These are phyloP conservation scores for Myotis pilosus DNA, from an alignment of 2,797 vertebrate species.

Conservation along the genomic window DNA sequence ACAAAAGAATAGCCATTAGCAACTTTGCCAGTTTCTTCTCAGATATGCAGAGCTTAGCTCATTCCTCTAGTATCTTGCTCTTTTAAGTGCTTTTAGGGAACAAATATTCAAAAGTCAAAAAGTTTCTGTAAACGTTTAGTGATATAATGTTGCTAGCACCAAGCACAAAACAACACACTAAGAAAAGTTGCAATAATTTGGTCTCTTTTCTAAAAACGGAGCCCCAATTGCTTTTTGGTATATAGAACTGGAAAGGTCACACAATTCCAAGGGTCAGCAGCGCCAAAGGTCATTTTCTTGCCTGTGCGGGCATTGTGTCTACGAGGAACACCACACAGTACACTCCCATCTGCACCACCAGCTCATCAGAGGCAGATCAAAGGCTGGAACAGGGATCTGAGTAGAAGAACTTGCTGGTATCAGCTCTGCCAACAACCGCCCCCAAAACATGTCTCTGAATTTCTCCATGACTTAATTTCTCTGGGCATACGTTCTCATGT, in stretches of 20 bases:
- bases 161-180: neutral
- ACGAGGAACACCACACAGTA: neutral
- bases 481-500: neutral
- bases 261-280: neutral
- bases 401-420: neutral
- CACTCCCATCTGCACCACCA: neutral
- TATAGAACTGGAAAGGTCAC: neutral
- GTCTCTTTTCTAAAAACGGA: slow-evolving; percentile 10
- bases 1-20: neutral
- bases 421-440: neutral
- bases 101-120: slow-evolving; percentile 55
- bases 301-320: neutral
- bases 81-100: neutral
- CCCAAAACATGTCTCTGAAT: neutral
- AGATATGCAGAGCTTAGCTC: neutral
- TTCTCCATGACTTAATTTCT: neutral
- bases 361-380: neutral
- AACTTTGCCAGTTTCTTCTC: slow-evolving; percentile 10
- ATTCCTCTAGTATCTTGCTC: neutral
- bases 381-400: neutral
- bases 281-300: neutral
- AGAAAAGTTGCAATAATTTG: neutral
- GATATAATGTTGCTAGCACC: neutral
- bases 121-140: slow-evolving; percentile 21
- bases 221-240: neutral